Evolutionary conservation across 2,888 invertebrate genomes (phyloP), one percentile per base, ranked within the genome.

Genomic region (Pocota personata): DNA sequence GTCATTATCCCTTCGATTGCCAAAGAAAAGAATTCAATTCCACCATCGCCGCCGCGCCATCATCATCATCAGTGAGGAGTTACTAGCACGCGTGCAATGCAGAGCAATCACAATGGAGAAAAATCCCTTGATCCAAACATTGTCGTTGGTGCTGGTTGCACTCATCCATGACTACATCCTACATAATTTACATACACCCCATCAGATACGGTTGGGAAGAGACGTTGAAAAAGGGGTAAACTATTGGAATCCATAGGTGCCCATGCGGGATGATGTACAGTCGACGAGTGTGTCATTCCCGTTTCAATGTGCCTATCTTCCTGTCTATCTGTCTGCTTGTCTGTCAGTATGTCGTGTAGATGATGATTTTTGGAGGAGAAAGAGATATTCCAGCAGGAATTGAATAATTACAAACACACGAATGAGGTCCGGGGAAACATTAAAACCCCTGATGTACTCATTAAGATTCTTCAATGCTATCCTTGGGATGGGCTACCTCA

Each of bases 121-220:
- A 14, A 62, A 35, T 46, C 52, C 75, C 35, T 27, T 35, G 37
- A 32, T 46, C 10, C 27, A 48, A 27, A 46, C 46, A 67, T 46
- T 67, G 67, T 57, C 58, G 48, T 30, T 77, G 35, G 32, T 48
- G 48, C 27, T 77, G 27, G 24, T 50, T 69, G 75, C 76, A 58
- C 75, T 82, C 82, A 82, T 64, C 76, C 71, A 58, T 77, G 71
- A 55, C 57, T 71, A 64, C 66, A 82, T 71, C 80, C 80, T 80
- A 75, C 67, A 80, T 80, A 75, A 75, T 80, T 75, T 80, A 67
- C 52, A 52, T 67, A 21, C 16, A 58, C 58, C 21, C 24, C 14
- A 21, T 4, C 10, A 8, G 35, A 6, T n/a, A 1, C 14, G 12
- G 30, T 3, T 62, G 21, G 1, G 16, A 3, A 48, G 35, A 57